These are phyloP conservation scores for Pectinophora gossypiella DNA, from an alignment of 1,140 invertebrate genomes.

Conservation along the genomic window DNA sequence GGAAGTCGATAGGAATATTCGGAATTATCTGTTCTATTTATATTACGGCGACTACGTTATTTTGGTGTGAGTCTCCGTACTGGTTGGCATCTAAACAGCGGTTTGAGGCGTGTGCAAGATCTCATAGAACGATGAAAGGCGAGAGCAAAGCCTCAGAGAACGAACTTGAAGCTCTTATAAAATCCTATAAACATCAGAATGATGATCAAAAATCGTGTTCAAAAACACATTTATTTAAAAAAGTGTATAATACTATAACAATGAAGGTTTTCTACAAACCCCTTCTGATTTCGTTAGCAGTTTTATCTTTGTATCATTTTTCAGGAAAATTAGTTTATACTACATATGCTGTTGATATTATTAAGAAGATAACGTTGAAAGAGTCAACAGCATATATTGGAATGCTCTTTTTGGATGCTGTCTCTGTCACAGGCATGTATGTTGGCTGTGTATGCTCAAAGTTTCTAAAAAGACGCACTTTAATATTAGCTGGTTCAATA, in stretches of 20 bases:
- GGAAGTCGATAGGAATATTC: slow-evolving; percentile 12
- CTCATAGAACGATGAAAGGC: slow-evolving; percentile 18
- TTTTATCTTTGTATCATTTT: slow-evolving; percentile 21
- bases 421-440: slow-evolving; percentile 25
- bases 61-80: slow-evolving; percentile 21
- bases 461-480: slow-evolving; percentile 18
- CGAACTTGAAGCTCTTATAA: slow-evolving; percentile 17
- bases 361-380: slow-evolving; percentile 26
- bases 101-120: slow-evolving; percentile 18
- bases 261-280: slow-evolving; percentile 5
- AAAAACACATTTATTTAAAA: background rate
- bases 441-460: slow-evolving; percentile 23
- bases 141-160: slow-evolving; percentile 8
- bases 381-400: slow-evolving; percentile 16
- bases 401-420: slow-evolving; percentile 32
- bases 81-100: slow-evolving; percentile 23
- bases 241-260: background rate
- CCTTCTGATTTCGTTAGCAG: background rate
- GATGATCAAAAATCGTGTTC: background rate
- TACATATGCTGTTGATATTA: slow-evolving; percentile 32
- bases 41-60: background rate
- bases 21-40: background rate
- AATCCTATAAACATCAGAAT: slow-evolving; percentile 1
- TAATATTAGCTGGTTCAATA: slow-evolving; percentile 14
- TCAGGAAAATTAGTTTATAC: slow-evolving; percentile 33